phyloP scores from a whole-genome alignment of 1,140 invertebrate genomes.

The Lepidostoma basale region DNA sequence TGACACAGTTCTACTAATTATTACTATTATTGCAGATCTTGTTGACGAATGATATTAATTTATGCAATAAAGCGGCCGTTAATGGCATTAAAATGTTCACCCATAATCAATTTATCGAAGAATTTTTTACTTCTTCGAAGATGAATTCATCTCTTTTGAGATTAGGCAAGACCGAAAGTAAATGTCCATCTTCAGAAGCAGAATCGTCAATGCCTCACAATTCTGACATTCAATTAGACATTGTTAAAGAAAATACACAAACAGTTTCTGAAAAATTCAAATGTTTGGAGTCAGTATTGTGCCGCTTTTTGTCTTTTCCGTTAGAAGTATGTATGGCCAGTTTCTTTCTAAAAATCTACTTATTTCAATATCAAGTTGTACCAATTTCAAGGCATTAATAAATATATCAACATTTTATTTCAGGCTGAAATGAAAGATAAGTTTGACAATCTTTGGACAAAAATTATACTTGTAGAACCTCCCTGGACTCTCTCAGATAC shows the following conservation, averaged over 20 bases:
- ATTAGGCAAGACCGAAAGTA: no score
- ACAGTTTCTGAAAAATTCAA: not conserved
- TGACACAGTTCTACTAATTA: not conserved
- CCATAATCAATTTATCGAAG: slow-evolving; percentile 14
- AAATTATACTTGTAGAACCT: slow-evolving; percentile 30
- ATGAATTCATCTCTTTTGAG: no score
- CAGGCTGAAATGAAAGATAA: slow-evolving; percentile 37
- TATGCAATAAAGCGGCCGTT: slow-evolving; percentile 35
- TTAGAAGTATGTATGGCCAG: not conserved
- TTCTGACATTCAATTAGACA: no score
- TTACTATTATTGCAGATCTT: slow-evolving; percentile 31
- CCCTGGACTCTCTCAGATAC: slow-evolving; percentile 32
- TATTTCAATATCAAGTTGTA: no score
- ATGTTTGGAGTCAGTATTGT: not conserved
- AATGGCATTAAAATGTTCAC: slow-evolving; percentile 32
- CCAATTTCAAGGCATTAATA: no score
- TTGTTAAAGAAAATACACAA: no score
- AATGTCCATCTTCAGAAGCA: no score
- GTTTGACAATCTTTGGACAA: slow-evolving; percentile 33
- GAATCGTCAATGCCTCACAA: no score
- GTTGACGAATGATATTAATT: slow-evolving; percentile 38
- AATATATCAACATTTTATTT: slow-evolving; percentile 10
- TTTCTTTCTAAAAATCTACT: no score
- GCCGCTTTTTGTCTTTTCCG: not conserved
- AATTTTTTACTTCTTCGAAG: slow-evolving; percentile 9